Conservation (phyloP, 2,888 invertebrate species). For the Entomobrya proxima region DNA sequence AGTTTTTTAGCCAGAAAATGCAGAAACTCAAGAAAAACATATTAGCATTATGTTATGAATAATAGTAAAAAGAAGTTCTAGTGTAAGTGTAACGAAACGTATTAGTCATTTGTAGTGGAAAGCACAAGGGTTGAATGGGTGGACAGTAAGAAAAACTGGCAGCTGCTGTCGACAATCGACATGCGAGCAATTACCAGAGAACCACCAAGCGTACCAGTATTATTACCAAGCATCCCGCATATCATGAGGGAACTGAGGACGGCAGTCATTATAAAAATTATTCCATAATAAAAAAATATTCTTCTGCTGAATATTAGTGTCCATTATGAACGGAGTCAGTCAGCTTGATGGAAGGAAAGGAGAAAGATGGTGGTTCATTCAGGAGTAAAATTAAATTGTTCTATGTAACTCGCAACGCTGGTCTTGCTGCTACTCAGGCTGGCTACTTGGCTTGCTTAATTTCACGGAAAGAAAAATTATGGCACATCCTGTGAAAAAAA, state of each 20-base stretch:
- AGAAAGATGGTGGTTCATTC: slow-evolving; percentile 8
- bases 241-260: background rate
- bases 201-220: background rate
- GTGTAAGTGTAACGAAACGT: slow-evolving; percentile 17
- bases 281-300: slow-evolving; percentile 13
- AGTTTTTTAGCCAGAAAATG: background rate
- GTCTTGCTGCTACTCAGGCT: background rate
- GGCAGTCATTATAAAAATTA: slow-evolving; percentile 33
- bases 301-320: background rate
- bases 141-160: background rate
- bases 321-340: background rate
- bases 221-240: background rate
- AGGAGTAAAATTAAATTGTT: background rate
- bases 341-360: background rate
- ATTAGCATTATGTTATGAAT: background rate
- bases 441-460: background rate
- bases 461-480: slow-evolving; percentile 35
- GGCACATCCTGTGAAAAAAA: slow-evolving; percentile 34
- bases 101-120: slow-evolving; percentile 12
- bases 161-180: slow-evolving; percentile 34
- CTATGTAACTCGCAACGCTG: background rate
- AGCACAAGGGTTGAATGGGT: background rate
- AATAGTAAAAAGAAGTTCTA: background rate
- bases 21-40: background rate
- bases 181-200: slow-evolving; percentile 20